phyloP scores from a whole-genome alignment of 2,797 vertebrate genomes.

The Acanthurus lineatus region DNA sequence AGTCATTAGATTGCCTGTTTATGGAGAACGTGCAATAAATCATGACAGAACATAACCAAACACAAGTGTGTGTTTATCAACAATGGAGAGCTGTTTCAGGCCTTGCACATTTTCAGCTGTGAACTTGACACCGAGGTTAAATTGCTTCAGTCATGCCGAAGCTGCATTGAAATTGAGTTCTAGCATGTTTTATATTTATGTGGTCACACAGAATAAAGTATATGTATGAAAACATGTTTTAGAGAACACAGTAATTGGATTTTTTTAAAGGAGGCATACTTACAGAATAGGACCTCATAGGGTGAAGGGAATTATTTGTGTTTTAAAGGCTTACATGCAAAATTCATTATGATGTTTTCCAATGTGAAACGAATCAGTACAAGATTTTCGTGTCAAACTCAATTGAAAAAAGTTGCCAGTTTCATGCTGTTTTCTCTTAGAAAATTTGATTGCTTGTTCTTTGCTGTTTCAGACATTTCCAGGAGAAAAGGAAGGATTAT shows the following conservation, averaged over 20 bases:
- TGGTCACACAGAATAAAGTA: conserved; percentile 5
- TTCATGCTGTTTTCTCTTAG: background rate
- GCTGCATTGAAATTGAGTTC: conserved; percentile 30
- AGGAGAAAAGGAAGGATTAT: background rate
- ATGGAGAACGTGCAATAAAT: conserved; percentile 77
- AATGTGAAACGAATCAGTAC: too few relatives aligned
- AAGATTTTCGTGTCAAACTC: too few relatives aligned
- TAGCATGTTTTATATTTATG: background rate
- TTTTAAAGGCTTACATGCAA: background rate
- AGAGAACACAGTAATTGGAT: conserved; percentile 24
- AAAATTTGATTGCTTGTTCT: background rate
- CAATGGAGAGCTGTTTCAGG: conserved; percentile 69
- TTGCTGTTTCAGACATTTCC: background rate
- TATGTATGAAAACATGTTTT: conserved; percentile 16
- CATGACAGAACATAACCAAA: conserved; percentile 79
- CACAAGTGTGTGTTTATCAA: conserved; percentile 81
- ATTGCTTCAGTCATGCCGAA: conserved; percentile 52
- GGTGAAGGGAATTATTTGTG: background rate
- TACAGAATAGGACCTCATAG: background rate
- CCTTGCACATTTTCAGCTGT: conserved; percentile 66
- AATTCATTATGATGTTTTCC: background rate
- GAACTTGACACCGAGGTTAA: conserved; percentile 44
- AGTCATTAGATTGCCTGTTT: conserved; percentile 78
- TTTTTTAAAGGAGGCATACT: conserved; percentile 5
- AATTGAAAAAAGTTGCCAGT: too few relatives aligned